Conservation (phyloP, 2,888 invertebrate genomes). For the Invenusta paracnida region DNA sequence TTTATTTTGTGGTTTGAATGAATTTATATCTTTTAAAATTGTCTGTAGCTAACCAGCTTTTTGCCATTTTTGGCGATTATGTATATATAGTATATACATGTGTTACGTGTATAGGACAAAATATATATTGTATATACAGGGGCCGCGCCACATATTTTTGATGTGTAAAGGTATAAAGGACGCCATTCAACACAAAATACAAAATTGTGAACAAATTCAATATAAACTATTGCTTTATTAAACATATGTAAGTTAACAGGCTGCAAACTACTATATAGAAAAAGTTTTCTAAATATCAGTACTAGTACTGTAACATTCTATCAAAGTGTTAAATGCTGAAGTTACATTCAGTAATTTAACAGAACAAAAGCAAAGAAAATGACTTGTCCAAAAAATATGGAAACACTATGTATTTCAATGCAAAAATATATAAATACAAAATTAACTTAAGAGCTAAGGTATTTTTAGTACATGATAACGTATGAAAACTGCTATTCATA, state of each 20-base stretch:
- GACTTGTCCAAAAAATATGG: neutral
- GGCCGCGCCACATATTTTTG: neutral
- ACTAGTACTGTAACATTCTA: too few relatives aligned
- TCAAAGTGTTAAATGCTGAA: too few relatives aligned
- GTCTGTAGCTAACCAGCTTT: too few relatives aligned
- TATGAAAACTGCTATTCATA: neutral
- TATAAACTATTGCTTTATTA: neutral
- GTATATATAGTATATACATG: too few relatives aligned
- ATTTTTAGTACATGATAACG: neutral
- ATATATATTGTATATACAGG: neutral
- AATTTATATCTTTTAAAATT: too few relatives aligned
- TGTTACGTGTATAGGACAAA: too few relatives aligned
- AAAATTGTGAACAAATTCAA: neutral
- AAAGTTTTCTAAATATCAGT: neutral
- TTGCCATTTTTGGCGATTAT: too few relatives aligned
- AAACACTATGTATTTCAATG: neutral
- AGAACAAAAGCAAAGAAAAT: neutral
- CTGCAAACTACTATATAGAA: neutral
- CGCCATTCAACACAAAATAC: too few relatives aligned
- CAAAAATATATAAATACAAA: neutral
- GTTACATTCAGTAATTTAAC: neutral
- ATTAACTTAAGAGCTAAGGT: neutral
- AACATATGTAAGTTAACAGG: neutral
- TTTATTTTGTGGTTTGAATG: too few relatives aligned
- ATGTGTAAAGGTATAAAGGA: neutral